phyloP scores from a whole-genome alignment of 2,113 vertebrate species.

The Pterocles gutturalis region DNA sequence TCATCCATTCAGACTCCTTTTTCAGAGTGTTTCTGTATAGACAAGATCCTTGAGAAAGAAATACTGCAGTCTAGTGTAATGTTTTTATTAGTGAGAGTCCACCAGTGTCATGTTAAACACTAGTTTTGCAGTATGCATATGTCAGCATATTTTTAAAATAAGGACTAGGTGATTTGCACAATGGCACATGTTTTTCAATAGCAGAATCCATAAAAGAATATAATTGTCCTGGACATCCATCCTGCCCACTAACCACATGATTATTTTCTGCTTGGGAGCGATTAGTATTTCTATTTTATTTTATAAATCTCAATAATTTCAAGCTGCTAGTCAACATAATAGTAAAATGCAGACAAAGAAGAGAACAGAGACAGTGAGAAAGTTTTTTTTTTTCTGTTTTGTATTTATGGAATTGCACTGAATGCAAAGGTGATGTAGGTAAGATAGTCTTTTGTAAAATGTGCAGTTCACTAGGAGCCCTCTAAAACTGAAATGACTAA shows the following conservation, averaged over 20 bases:
- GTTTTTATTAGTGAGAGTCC: not conserved
- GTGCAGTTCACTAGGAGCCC: not conserved
- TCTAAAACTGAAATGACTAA: not conserved
- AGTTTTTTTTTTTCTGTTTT: not conserved
- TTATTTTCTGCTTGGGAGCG: not conserved
- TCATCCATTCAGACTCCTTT: not conserved
- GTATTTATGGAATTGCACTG: not conserved
- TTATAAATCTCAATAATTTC: not conserved
- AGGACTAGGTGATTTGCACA: not conserved
- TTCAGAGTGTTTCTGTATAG: not conserved
- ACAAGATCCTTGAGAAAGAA: not conserved
- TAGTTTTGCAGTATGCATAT: not conserved
- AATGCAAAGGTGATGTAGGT: not conserved
- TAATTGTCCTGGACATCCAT: not conserved
- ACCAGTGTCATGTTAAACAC: not conserved
- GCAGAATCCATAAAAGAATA: not conserved
- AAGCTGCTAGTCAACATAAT: not conserved
- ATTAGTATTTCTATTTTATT: not conserved
- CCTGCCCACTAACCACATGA: not conserved
- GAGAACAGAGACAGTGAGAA: not conserved
- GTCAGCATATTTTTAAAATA: not conserved
- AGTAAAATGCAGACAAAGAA: not conserved
- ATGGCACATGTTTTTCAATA: not conserved
- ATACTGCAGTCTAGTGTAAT: not conserved
- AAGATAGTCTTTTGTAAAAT: not conserved